Base-by-base conservation (phyloP, 2,113 vertebrate genomes). In the Hippoglossus stenolepis region DNA sequence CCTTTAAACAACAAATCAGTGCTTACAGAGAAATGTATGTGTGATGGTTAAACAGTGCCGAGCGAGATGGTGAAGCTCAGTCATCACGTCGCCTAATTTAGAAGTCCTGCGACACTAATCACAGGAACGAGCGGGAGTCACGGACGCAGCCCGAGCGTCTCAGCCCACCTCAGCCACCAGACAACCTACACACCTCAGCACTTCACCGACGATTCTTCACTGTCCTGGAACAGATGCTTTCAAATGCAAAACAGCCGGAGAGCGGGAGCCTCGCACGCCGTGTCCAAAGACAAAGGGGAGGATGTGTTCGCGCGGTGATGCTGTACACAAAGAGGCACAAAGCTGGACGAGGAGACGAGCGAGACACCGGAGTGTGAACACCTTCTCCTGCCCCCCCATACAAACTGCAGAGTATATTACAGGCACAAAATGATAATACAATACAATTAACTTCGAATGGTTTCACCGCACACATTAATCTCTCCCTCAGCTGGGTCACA, bases 351-450 rank as follows among this genome's bases (percentile, higher is more conserved):
- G 75, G 80, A 56, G 18, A 70, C 12, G 80, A 84, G 60, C 14
- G 35, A 62, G 60, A 38, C 18, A 2, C 51, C 11, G 6, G 28
- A 13, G 28, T 2, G 54, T 49, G 49, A 24, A 87, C 78, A n/a
- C 73, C 74, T 65, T 49, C 70, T 59, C 71, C 69, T n/a, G 73
- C 70, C 49, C 72, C 70, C 49, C 72, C 23, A 61, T 51, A 85
- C 82, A 69, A 76, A 87, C 85, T 73, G 83, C 68, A 68, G 71
- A 87, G 70, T 72, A 68, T 72, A 87, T 75, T 53, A 73, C 85
- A 93, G 91, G 87, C 89, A 93, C 92, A 84, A 82, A 79, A 90
- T 85, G 87, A 91, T 87, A 73, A 87, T 83, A 79, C 76, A 85
- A 88, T 77, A 77, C 86, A 86, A 91, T 90, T 89, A 84, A 89